A percentile compares a stretch with the other conserved stretches of the same genome.
Conservation (phyloP, 2,888 invertebrate species). For the Chromoteleia sp. region DNA sequence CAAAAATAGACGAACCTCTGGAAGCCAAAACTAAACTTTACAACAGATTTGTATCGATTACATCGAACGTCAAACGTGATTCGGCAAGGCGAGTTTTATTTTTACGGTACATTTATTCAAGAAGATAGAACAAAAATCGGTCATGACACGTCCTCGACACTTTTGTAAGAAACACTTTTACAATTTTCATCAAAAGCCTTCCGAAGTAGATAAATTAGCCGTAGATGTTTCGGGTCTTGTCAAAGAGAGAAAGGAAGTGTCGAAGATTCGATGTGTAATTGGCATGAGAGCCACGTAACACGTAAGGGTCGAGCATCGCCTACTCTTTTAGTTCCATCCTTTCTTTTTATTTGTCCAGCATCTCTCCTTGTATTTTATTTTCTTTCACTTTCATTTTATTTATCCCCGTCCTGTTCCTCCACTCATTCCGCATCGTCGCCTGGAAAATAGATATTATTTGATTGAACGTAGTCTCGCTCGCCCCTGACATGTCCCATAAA, state of each 20-base stretch:
- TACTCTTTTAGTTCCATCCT: constrained; percentile 57
- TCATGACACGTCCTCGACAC: constrained; percentile 10
- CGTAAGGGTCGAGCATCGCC: constrained; percentile 66
- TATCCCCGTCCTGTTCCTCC: constrained; percentile 72
- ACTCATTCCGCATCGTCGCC: constrained; percentile 77
- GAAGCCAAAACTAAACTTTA: constrained; percentile 12
- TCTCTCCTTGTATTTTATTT: constrained; percentile 69
- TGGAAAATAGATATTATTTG: constrained; percentile 80
- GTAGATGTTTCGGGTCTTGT: constrained; percentile 35
- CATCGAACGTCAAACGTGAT: constrained; percentile 19
- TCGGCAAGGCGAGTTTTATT: constrained; percentile 10
- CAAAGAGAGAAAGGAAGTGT: constrained; percentile 46
- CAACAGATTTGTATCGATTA: constrained; percentile 16
- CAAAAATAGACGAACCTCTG: constrained; percentile 1
- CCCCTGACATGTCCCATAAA: constrained; percentile 77
- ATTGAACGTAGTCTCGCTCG: constrained; percentile 73
- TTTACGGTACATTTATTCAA: constrained; percentile 1
- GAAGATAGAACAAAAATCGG: not conserved
- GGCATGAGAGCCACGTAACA: constrained; percentile 74
- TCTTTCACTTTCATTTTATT: constrained; percentile 77
- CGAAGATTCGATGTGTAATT: constrained; percentile 48
- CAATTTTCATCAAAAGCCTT: constrained; percentile 40
- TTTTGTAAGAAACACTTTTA: constrained; percentile 6
- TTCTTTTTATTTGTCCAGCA: constrained; percentile 63
- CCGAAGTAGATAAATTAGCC: constrained; percentile 49